Evolutionary conservation across 1,140 invertebrate species (phyloP).

Genomic region (Oreohelix idahoensis): DNA sequence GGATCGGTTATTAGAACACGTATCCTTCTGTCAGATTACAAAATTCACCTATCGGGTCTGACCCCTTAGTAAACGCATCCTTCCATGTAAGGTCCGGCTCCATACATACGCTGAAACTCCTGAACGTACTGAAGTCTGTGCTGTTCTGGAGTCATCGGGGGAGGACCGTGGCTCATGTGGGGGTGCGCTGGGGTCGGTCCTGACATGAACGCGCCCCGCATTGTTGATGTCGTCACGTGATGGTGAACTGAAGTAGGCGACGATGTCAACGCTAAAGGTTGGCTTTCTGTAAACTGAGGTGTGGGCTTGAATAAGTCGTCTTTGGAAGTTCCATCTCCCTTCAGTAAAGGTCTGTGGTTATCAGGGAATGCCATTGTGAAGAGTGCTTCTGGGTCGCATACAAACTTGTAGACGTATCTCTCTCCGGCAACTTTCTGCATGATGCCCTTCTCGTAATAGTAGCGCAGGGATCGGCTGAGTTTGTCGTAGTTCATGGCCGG

Average conservation of each 20-base stretch:
- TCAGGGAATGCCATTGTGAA: slow-evolving; percentile 85
- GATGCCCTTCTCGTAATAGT: slow-evolving; percentile 95
- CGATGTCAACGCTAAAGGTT: slow-evolving; percentile 48
- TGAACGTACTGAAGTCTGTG: slow-evolving; percentile 67
- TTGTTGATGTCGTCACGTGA: slow-evolving; percentile 43
- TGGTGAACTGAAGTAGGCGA: slow-evolving; percentile 43
- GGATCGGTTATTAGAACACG: too few species aligned
- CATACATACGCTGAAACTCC: slow-evolving; percentile 66
- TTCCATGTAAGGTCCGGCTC: slow-evolving; percentile 66
- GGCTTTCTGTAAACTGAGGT: slow-evolving; percentile 43
- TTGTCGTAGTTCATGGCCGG: slow-evolving; percentile 98
- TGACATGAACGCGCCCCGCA: slow-evolving; percentile 18
- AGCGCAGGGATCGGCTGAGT: slow-evolving; percentile 86
- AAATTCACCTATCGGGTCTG: too few species aligned
- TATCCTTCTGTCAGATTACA: too few species aligned
- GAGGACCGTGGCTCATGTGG: slow-evolving; percentile 15
- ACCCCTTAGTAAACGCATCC: slow-evolving; percentile 68
- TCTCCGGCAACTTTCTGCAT: slow-evolving; percentile 83
- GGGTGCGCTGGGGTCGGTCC: neutral
- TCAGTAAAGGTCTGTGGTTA: slow-evolving; percentile 67
- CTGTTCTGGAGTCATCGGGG: slow-evolving; percentile 54
- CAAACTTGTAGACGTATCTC: slow-evolving; percentile 96
- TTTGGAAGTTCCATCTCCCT: slow-evolving; percentile 50
- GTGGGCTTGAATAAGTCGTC: slow-evolving; percentile 47
- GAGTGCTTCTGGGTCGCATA: slow-evolving; percentile 92